These are phyloP conservation scores for Battus philenor DNA, from an alignment of 1,140 invertebrate genomes.

Conservation along the genomic window DNA sequence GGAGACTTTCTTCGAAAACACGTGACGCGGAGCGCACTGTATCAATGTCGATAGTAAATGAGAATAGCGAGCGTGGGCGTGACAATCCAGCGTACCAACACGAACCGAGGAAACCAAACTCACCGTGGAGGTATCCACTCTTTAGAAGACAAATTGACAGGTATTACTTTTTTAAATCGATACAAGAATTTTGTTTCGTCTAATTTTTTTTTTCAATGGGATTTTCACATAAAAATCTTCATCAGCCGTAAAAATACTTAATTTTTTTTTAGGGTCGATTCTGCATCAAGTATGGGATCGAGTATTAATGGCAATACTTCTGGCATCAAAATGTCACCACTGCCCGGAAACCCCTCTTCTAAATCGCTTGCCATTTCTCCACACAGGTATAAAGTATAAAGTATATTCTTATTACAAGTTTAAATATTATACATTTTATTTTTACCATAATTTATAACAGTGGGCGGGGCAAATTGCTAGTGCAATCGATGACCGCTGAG, in stretches of 20 bases:
- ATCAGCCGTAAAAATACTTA: no score
- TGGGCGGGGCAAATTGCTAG: no score
- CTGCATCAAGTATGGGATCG: conserved; percentile 63
- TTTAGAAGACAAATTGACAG: conserved; percentile 66
- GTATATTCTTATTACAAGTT: no score
- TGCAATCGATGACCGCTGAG: no score
- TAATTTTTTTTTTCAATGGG: no score
- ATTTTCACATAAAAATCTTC: no score
- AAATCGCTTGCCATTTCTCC: conserved; percentile 36
- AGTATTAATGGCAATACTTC: conserved; percentile 62
- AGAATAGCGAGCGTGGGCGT: conserved; percentile 44
- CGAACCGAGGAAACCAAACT: conserved; percentile 64
- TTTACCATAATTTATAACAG: no score
- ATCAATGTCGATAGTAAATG: conserved; percentile 57
- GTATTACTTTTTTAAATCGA: no score
- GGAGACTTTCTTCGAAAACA: conserved; percentile 66
- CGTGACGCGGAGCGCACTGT: conserved; percentile 51
- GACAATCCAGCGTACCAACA: conserved; percentile 63
- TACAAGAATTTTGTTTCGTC: no score
- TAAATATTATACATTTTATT: no score
- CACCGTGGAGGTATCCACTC: conserved; percentile 66
- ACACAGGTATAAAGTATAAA: conserved; percentile 51
- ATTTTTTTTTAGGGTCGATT: conserved; percentile 48
- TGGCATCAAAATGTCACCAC: conserved; percentile 62
- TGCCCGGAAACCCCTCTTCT: conserved; percentile 34